phyloP scores from a whole-genome alignment of 2,113 vertebrate species.

The Propithecus coquereli region DNA sequence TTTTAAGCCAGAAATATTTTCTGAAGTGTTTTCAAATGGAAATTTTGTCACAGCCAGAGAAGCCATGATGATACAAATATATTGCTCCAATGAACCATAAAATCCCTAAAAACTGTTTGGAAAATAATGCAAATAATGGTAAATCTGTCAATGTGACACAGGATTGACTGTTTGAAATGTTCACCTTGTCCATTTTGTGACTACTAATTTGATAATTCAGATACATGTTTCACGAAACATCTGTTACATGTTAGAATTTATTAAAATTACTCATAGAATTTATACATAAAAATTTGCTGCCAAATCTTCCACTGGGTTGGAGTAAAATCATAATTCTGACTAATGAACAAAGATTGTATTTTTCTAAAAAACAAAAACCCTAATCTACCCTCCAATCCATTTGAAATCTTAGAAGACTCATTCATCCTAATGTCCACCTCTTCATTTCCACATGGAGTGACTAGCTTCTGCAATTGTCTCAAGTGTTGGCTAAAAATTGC shows the following conservation, averaged over 20 bases:
- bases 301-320: not conserved
- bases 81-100: not conserved
- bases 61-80: not conserved
- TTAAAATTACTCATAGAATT: not conserved
- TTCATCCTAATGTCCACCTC: not conserved
- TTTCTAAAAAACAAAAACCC: not conserved
- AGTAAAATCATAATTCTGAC: not conserved
- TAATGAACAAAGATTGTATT: not conserved
- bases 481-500: not conserved
- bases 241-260: not conserved
- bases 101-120: not conserved
- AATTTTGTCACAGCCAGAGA: not conserved
- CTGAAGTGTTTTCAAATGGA: not conserved
- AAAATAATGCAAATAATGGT: constrained; percentile 15
- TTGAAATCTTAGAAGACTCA: not conserved
- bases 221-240: not conserved
- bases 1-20: not conserved
- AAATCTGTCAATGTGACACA: not conserved
- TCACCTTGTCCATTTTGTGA: not conserved
- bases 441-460: not conserved
- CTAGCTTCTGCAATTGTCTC: not conserved
- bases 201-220: not conserved
- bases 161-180: not conserved
- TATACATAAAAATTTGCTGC: not conserved
- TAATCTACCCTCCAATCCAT: not conserved